Percentiles rank a stretch among this genome's conserved stretches.
These are phyloP conservation scores for Nymphicus hollandicus DNA, from an alignment of 2,113 vertebrate genomes.

Conservation along the genomic window DNA sequence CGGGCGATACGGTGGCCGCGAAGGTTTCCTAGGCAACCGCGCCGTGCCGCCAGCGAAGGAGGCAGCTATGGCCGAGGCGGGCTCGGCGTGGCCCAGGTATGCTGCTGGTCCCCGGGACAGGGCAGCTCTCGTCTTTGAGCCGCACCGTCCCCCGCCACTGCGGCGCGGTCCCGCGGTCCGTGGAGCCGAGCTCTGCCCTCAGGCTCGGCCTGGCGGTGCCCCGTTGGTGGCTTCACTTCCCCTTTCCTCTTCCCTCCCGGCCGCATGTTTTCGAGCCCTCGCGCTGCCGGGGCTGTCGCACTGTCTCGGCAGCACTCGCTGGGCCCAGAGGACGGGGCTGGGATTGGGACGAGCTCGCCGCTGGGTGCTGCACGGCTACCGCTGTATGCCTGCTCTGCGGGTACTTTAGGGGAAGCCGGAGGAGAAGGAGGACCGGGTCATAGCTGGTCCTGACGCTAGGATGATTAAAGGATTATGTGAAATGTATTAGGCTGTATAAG, in stretches of 20 bases:
- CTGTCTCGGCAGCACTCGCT: not conserved
- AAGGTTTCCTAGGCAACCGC: constrained; percentile 21
- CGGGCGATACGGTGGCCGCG: constrained; percentile 22
- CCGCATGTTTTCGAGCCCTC: not conserved
- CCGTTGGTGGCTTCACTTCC: not conserved
- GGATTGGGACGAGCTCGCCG: too few species aligned
- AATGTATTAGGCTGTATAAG: not conserved
- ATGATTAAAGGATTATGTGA: not conserved
- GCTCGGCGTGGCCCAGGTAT: not conserved
- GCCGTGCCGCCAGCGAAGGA: not conserved
- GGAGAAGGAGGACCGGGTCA: not conserved
- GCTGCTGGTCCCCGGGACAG: too few species aligned
- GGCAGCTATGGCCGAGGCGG: not conserved
- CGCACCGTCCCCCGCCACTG: not conserved
- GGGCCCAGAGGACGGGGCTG: not conserved
- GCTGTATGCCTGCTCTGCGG: not conserved
- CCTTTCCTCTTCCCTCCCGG: not conserved
- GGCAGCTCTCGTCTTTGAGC: not conserved
- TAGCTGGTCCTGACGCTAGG: not conserved
- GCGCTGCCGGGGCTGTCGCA: not conserved
- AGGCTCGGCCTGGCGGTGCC: not conserved
- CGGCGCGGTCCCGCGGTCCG: too few species aligned
- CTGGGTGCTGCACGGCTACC: too few species aligned
- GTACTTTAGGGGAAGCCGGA: not conserved
- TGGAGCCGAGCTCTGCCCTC: not conserved